A percentile compares a stretch with the other conserved stretches of the same genome.
These are phyloP conservation scores for Ophioderma brevispina DNA, from an alignment of 35 echinoderm and acorn worm species.

Conservation along the genomic window DNA sequence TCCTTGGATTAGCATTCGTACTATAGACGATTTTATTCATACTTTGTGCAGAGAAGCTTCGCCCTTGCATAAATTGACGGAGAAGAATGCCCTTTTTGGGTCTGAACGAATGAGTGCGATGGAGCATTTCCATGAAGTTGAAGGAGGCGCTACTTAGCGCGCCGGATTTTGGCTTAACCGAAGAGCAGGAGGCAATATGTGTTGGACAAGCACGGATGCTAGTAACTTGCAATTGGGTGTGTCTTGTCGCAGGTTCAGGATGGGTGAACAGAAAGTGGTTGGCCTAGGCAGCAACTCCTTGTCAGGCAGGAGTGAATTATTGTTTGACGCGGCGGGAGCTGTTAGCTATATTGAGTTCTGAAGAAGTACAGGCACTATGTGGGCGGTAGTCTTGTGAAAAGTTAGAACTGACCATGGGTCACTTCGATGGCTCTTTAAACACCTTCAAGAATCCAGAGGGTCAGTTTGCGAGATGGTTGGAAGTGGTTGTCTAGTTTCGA, in stretches of 20 bases:
- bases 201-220: slow-evolving; percentile 18
- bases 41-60: neutral
- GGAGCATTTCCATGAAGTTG: neutral
- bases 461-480: slow-evolving; percentile 29
- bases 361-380: slow-evolving; percentile 44
- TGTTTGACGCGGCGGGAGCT: slow-evolving; percentile 64
- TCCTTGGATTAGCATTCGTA: neutral
- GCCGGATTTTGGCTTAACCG: slow-evolving; percentile 35
- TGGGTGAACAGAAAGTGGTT: slow-evolving; percentile 57
- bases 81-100: neutral
- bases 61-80: neutral
- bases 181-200: neutral
- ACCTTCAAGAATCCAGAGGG: slow-evolving; percentile 43
- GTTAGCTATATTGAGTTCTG: slow-evolving; percentile 51
- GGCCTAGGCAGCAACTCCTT: slow-evolving; percentile 52
- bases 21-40: neutral
- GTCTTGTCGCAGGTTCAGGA: slow-evolving; percentile 49
- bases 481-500: neutral
- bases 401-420: slow-evolving; percentile 19
- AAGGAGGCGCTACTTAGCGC: neutral
- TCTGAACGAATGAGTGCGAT: neutral
- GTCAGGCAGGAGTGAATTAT: slow-evolving; percentile 27
- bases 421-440: slow-evolving; percentile 27
- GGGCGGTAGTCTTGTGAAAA: neutral
- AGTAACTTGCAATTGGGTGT: neutral